Evolutionary conservation across 53 echinoderm and acorn worm genomes (phyloP).

Genomic region (Stichopus horrens): DNA sequence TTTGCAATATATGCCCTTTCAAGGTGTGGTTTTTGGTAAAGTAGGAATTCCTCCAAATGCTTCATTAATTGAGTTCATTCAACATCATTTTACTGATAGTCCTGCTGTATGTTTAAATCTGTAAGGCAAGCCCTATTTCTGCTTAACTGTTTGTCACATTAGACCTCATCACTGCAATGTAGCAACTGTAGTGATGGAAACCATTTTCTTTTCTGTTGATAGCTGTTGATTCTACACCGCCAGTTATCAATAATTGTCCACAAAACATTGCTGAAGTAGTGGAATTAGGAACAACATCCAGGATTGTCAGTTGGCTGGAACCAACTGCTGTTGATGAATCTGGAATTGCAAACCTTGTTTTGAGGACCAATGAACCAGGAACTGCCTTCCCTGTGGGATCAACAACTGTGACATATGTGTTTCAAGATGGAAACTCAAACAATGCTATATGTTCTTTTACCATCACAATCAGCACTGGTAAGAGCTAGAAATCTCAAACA

Average conservation of each 20-base stretch:
- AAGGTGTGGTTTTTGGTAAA: no score
- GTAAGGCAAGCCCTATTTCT: no score
- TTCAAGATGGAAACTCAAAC: neutral
- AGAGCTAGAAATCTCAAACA: neutral
- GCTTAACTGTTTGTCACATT: no score
- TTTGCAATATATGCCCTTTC: no score
- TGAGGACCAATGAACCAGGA: constrained; percentile 7
- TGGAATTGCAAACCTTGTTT: constrained; percentile 28
- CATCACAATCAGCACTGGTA: neutral
- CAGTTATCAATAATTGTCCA: constrained; percentile 60
- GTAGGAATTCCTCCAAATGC: no score
- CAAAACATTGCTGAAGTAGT: constrained; percentile 24
- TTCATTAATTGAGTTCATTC: no score
- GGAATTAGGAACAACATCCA: constrained; percentile 34
- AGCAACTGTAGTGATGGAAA: no score
- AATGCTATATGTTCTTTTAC: constrained; percentile 3
- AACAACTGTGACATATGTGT: neutral
- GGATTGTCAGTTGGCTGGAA: constrained; percentile 22
- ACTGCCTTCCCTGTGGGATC: neutral
- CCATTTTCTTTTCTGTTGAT: neutral
- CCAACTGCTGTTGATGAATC: constrained; percentile 53
- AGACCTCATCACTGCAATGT: no score
- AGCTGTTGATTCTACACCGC: constrained; percentile 63
- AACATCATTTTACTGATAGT: no score
- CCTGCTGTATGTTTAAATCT: no score